These are phyloP conservation scores for Myathropa florea DNA, from an alignment of 2,888 invertebrate genomes.

Conservation along the genomic window DNA sequence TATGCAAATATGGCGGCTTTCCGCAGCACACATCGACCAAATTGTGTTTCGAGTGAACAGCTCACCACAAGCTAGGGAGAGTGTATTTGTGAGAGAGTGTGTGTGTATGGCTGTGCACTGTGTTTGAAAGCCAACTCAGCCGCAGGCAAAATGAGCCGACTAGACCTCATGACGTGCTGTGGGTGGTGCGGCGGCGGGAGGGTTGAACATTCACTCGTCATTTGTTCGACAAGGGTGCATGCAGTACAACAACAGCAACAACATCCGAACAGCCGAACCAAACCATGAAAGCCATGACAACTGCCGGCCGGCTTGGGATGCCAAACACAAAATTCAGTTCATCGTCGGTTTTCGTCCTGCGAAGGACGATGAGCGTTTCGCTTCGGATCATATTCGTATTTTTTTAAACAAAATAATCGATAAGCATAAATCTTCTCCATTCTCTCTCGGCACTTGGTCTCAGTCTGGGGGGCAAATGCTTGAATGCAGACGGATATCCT, in stretches of 20 bases:
- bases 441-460: neutral
- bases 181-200: conserved; percentile 23
- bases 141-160: conserved; percentile 45
- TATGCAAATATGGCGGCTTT: conserved; percentile 69
- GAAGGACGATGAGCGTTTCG: conserved; percentile 35
- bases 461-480: neutral
- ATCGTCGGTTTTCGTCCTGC: conserved; percentile 57
- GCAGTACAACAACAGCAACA: conserved; percentile 39
- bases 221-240: conserved; percentile 70
- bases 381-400: neutral
- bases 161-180: neutral
- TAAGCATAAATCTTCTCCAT: conserved; percentile 11
- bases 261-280: conserved; percentile 20
- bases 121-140: conserved; percentile 42
- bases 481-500: conserved; percentile 20
- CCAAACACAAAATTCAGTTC: conserved; percentile 67
- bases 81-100: conserved; percentile 22
- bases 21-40: conserved; percentile 50
- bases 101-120: conserved; percentile 22
- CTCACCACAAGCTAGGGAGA: conserved; percentile 19
- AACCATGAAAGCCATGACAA: conserved; percentile 62
- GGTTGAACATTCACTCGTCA: conserved; percentile 51
- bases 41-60: conserved; percentile 39
- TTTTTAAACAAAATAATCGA: conserved; percentile 54
- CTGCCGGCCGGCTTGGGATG: conserved; percentile 50